Evolutionary conservation across 2,113 vertebrate species (phyloP).

Genomic region (Lathamus discolor): DNA sequence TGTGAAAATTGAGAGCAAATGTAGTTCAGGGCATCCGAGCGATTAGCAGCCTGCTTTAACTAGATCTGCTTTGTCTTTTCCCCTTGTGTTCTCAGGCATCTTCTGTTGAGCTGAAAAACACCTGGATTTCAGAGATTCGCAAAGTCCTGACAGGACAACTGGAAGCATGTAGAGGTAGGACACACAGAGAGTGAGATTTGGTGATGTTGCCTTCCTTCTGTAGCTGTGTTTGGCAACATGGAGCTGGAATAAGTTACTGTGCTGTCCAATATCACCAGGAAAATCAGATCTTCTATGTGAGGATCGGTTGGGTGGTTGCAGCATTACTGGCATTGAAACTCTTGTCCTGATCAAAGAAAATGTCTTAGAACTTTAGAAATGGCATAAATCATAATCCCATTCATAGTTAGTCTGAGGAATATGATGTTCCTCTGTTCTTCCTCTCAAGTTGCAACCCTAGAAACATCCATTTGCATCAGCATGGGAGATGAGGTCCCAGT

Average conservation of each 20-base stretch:
- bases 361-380: neutral
- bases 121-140: slow-evolving; percentile 94
- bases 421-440: neutral
- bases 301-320: neutral
- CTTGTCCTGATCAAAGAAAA: neutral
- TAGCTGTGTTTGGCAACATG: neutral
- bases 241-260: neutral
- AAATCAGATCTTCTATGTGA: neutral
- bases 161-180: slow-evolving; percentile 87
- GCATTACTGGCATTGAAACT: neutral
- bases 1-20: neutral
- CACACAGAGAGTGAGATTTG: neutral
- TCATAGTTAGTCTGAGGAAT: neutral
- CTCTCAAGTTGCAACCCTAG: neutral
- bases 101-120: slow-evolving; percentile 91
- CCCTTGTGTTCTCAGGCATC: slow-evolving; percentile 80
- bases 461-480: neutral
- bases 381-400: neutral
- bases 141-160: slow-evolving; percentile 91
- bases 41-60: neutral
- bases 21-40: neutral
- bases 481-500: neutral
- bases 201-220: neutral
- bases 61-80: neutral
- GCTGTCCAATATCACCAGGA: neutral